Evolutionary conservation across 92 coral and sea anemone genomes (phyloP).

Genomic region (Palythoa grandiflora): DNA sequence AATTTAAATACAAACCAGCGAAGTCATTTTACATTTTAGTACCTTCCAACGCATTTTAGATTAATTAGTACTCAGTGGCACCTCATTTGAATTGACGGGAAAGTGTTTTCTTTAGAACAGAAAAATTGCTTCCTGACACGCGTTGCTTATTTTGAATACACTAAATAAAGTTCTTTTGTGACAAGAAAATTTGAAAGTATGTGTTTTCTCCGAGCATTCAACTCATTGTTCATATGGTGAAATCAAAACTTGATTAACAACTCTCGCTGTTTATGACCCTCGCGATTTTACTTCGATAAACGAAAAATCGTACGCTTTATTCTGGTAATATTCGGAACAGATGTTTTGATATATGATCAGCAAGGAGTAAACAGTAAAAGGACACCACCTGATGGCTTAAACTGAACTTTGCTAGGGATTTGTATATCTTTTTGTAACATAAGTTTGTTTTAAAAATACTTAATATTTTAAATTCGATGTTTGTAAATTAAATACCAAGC

Average conservation of each 20-base stretch:
- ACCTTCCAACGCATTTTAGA: too few relatives aligned
- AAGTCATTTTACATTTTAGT: neutral
- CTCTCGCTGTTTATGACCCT: too few relatives aligned
- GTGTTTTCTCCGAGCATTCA: neutral
- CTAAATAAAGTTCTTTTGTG: slow-evolving; percentile 23
- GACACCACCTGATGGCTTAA: neutral
- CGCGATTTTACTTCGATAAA: too few relatives aligned
- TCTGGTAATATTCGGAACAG: neutral
- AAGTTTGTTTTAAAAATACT: too few relatives aligned
- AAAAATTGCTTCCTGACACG: neutral
- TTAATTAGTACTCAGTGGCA: neutral
- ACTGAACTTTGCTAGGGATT: too few relatives aligned
- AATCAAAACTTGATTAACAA: too few relatives aligned
- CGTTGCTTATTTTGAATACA: neutral
- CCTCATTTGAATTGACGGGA: neutral
- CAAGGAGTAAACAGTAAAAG: neutral
- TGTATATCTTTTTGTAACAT: too few relatives aligned
- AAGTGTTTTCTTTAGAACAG: slow-evolving; percentile 3
- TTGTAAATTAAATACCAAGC: too few relatives aligned
- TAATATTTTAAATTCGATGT: too few relatives aligned
- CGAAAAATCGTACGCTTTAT: neutral
- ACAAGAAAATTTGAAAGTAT: neutral
- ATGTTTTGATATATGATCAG: neutral
- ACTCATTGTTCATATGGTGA: neutral
- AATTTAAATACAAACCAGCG: neutral